phyloP scores from a whole-genome alignment of 2,888 invertebrate genomes.

The Epistrophe grossulariae region DNA sequence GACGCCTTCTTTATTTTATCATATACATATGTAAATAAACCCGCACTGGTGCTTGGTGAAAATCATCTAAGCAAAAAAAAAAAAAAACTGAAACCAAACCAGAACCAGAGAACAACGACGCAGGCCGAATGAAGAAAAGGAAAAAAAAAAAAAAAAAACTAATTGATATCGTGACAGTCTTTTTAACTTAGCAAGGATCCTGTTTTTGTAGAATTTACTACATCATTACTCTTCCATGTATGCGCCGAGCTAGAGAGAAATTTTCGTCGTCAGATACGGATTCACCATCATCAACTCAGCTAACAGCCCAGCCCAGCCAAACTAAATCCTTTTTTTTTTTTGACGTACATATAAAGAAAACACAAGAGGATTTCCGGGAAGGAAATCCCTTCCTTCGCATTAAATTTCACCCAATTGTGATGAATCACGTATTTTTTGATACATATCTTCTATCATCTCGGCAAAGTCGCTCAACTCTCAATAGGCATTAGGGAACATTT shows the following conservation, averaged over 20 bases:
- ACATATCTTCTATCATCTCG: slow-evolving; percentile 3
- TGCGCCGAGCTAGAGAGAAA: slow-evolving; percentile 7
- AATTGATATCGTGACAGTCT: slow-evolving; percentile 69
- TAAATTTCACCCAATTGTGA: slow-evolving; percentile 70
- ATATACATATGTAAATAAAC: not conserved
- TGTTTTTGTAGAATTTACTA: slow-evolving; percentile 25
- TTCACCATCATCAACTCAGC: not conserved
- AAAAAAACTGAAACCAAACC: slow-evolving; percentile 16
- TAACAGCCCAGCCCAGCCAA: not conserved
- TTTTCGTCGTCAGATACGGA: slow-evolving; percentile 31
- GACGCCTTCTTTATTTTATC: not conserved
- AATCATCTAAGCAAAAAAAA: not conserved
- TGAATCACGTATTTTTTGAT: slow-evolving; percentile 65
- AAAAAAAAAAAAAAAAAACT: slow-evolving; percentile 46
- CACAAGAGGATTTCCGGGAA: slow-evolving; percentile 64
- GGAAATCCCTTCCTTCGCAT: slow-evolving; percentile 62
- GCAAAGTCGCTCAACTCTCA: slow-evolving; percentile 2
- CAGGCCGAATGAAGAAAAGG: not conserved
- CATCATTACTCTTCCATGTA: slow-evolving; percentile 70
- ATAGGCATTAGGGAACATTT: slow-evolving; percentile 38
- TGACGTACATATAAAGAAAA: slow-evolving; percentile 30
- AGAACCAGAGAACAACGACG: slow-evolving; percentile 26
- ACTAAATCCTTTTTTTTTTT: slow-evolving; percentile 45
- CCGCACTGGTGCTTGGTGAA: not conserved
- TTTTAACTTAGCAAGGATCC: slow-evolving; percentile 40